phyloP scores from a whole-genome alignment of 1,140 invertebrate species.

The Cheumatopsyche charites region DNA sequence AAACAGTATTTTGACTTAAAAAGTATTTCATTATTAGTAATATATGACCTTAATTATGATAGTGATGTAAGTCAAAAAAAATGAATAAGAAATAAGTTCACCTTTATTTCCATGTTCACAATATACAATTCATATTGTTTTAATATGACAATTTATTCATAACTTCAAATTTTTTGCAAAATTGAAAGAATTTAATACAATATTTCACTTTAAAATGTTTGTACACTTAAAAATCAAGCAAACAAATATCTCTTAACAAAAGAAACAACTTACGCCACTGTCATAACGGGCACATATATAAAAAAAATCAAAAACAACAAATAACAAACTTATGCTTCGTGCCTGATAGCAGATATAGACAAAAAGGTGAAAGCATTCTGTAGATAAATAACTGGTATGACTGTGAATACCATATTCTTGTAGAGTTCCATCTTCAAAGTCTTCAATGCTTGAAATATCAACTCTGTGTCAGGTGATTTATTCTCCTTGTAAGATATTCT shows the following conservation, averaged over 20 bases:
- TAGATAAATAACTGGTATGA: constrained; percentile 77
- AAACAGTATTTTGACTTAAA: too few species aligned
- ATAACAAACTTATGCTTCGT: constrained; percentile 52
- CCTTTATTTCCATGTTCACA: too few species aligned
- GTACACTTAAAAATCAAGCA: too few species aligned
- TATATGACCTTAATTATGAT: too few species aligned
- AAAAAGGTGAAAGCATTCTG: constrained; percentile 79
- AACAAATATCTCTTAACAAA: neutral
- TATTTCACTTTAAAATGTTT: too few species aligned
- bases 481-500: constrained; percentile 77
- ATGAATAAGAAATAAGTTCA: too few species aligned
- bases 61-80: too few species aligned
- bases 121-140: too few species aligned
- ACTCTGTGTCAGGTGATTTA: constrained; percentile 61
- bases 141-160: too few species aligned
- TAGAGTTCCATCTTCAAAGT: constrained; percentile 59
- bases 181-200: too few species aligned
- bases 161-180: too few species aligned
- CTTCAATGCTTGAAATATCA: constrained; percentile 63
- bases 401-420: constrained; percentile 69
- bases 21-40: neutral
- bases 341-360: constrained; percentile 74
- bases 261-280: neutral
- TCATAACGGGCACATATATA: too few species aligned
- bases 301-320: neutral